Conservation (phyloP, 2,888 invertebrate genomes). For the Crematogaster levior region DNA sequence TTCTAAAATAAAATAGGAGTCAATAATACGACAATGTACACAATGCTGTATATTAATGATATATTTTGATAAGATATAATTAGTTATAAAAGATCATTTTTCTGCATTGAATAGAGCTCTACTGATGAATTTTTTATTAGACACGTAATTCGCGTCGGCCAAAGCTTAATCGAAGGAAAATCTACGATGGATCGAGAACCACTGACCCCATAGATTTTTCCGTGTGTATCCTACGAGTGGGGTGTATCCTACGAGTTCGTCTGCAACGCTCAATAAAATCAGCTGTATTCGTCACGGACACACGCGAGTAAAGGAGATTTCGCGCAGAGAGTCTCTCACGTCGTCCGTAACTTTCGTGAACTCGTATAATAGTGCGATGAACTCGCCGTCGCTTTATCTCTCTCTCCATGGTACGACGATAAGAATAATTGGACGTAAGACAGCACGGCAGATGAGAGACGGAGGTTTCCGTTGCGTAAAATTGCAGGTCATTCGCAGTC, state of each 20-base stretch:
- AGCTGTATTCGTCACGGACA: conserved; percentile 23
- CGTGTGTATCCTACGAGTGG: not conserved
- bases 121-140: not conserved
- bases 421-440: conserved; percentile 58
- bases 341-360: conserved; percentile 65
- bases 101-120: not conserved
- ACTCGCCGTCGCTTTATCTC: conserved; percentile 65
- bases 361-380: conserved; percentile 69
- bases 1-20: not conserved
- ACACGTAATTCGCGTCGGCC: not conserved
- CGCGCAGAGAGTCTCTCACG: conserved; percentile 36
- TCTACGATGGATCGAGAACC: not conserved
- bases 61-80: not conserved
- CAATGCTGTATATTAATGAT: not conserved
- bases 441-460: conserved; percentile 18
- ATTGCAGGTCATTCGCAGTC: conserved; percentile 49
- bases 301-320: conserved; percentile 2
- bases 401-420: conserved; percentile 58
- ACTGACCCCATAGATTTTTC: conserved; percentile 1
- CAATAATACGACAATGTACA: not conserved
- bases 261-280: conserved; percentile 17
- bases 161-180: not conserved
- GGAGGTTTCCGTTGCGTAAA: conserved; percentile 46
- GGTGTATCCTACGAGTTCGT: not conserved
- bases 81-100: not conserved